These are phyloP conservation scores for Tenualosa thibaudeaui DNA, from an alignment of 2,797 vertebrate species.

Conservation along the genomic window DNA sequence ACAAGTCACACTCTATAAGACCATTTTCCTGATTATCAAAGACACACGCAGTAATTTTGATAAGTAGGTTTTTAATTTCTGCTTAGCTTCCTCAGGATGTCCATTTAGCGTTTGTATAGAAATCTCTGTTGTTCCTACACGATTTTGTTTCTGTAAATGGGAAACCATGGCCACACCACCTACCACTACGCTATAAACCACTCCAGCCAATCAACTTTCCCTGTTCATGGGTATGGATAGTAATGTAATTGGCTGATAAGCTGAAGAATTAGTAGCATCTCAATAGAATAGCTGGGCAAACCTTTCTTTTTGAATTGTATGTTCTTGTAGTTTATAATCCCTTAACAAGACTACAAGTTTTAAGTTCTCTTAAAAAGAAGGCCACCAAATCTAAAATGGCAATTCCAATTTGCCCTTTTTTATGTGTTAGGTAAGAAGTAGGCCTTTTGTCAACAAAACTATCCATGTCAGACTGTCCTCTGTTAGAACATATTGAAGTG, in stretches of 20 bases:
- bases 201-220: too few relatives aligned
- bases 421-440: neutral
- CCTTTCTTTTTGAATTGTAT: neutral
- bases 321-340: neutral
- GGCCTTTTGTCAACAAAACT: neutral
- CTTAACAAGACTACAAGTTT: too few relatives aligned
- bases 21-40: neutral
- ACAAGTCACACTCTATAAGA: neutral
- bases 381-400: too few relatives aligned
- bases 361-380: too few relatives aligned
- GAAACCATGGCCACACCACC: too few relatives aligned
- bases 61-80: neutral
- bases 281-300: neutral
- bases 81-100: neutral
- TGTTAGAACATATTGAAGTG: too few relatives aligned
- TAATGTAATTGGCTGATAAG: too few relatives aligned
- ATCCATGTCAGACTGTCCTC: neutral
- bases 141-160: neutral
- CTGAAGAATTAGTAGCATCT: neutral
- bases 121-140: neutral
- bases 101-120: neutral
- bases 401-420: too few relatives aligned
- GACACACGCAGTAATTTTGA: neutral
- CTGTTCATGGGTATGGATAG: too few relatives aligned
- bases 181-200: too few relatives aligned